Evolutionary conservation across 1,140 invertebrate genomes (phyloP).

Genomic region (Pseudomyrmex concolor): DNA sequence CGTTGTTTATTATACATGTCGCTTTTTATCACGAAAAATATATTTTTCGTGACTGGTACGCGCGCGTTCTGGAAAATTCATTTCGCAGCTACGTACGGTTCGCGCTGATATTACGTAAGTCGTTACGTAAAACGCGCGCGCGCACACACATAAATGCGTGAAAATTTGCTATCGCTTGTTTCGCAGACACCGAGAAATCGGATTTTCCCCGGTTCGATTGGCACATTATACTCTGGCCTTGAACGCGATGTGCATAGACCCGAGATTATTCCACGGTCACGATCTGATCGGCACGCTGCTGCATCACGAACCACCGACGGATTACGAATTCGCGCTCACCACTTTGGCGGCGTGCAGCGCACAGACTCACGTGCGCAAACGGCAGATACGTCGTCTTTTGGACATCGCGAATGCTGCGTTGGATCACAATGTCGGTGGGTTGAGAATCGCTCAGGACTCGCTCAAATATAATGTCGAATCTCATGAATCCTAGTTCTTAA

Average conservation of each 20-base stretch:
- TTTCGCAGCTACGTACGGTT: too few species aligned
- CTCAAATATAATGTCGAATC: background rate
- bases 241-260: conserved; percentile 92
- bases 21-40: too few species aligned
- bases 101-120: conserved; percentile 37
- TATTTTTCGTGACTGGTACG: too few species aligned
- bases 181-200: conserved; percentile 88
- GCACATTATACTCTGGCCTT: conserved; percentile 91
- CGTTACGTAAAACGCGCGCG: background rate
- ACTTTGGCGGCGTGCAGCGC: conserved; percentile 90
- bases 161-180: background rate
- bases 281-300: conserved; percentile 90
- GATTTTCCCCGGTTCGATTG: conserved; percentile 89
- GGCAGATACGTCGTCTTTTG: conserved; percentile 90
- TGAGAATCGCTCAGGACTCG: background rate
- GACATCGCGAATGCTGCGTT: conserved; percentile 91
- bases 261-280: conserved; percentile 92
- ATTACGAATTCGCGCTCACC: conserved; percentile 89
- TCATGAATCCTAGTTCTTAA: background rate
- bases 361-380: conserved; percentile 91
- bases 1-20: too few species aligned
- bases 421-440: conserved; percentile 90
- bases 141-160: too few species aligned
- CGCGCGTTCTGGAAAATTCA: too few species aligned
- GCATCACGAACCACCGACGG: conserved; percentile 88